Evolutionary conservation across 2,888 invertebrate species (phyloP).

Genomic region (Hypena proboscidalis): DNA sequence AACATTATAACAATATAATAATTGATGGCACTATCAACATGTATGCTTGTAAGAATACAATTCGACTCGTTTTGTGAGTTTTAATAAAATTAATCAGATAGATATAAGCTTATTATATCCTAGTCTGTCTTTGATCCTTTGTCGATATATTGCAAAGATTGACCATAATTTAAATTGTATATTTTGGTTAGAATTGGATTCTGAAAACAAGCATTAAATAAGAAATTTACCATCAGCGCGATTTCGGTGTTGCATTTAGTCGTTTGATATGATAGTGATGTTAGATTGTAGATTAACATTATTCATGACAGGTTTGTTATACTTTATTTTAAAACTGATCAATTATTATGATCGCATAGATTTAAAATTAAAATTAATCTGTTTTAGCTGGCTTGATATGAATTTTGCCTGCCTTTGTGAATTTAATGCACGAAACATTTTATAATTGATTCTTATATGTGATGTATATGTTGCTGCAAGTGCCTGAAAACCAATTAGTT

Average conservation of each 20-base stretch:
- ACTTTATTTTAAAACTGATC: no score
- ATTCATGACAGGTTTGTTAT: no score
- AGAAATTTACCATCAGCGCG: background rate
- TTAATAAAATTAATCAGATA: conserved; percentile 28
- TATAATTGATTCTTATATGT: no score
- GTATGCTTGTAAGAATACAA: conserved; percentile 16
- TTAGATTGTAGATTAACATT: no score
- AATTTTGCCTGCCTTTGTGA: no score
- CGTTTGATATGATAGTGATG: no score
- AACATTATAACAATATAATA: background rate
- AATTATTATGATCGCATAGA: no score
- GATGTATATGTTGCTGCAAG: no score
- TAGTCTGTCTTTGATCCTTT: conserved; percentile 15
- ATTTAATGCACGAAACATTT: no score
- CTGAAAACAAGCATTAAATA: background rate
- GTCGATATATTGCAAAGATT: conserved; percentile 19
- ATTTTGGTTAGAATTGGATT: conserved; percentile 20
- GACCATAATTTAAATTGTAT: conserved; percentile 13
- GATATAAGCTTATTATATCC: conserved; percentile 23
- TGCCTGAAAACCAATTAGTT: no score
- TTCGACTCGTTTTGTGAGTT: conserved; percentile 13
- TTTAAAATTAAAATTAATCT: no score
- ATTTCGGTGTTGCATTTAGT: background rate
- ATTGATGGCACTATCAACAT: conserved; percentile 10
- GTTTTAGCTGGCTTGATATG: no score